phyloP scores from a whole-genome alignment of 2,797 vertebrate genomes.

The Apodemus agrarius region DNA sequence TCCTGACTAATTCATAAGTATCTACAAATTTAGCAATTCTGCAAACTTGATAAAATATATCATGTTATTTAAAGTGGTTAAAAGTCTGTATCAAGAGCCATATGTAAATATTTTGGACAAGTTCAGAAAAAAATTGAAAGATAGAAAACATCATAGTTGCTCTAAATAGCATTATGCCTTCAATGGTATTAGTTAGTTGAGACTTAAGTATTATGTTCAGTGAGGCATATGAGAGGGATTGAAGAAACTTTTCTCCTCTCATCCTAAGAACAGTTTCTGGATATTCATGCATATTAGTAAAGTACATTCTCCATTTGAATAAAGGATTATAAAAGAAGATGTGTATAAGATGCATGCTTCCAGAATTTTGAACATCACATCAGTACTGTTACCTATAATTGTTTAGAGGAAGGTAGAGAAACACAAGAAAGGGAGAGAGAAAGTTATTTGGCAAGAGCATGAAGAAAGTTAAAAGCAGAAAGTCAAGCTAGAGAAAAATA shows the following conservation, averaged over 20 bases:
- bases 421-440: background rate
- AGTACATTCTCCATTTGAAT: background rate
- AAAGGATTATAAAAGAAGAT: background rate
- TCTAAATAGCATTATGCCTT: background rate
- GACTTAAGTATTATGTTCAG: background rate
- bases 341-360: background rate
- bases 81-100: background rate
- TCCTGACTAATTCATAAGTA: background rate
- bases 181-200: background rate
- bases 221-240: background rate
- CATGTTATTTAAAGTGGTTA: background rate
- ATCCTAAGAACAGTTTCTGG: background rate
- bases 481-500: background rate
- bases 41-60: background rate
- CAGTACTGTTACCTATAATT: background rate
- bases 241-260: constrained; percentile 2
- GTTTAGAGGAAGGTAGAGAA: constrained; percentile 19
- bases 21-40: background rate
- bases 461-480: background rate
- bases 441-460: background rate
- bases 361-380: background rate
- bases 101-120: background rate
- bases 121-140: background rate
- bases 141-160: background rate
- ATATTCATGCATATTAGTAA: background rate